These are phyloP conservation scores for Orthonevra nobilis DNA, from an alignment of 2,888 invertebrate genomes.

Conservation along the genomic window DNA sequence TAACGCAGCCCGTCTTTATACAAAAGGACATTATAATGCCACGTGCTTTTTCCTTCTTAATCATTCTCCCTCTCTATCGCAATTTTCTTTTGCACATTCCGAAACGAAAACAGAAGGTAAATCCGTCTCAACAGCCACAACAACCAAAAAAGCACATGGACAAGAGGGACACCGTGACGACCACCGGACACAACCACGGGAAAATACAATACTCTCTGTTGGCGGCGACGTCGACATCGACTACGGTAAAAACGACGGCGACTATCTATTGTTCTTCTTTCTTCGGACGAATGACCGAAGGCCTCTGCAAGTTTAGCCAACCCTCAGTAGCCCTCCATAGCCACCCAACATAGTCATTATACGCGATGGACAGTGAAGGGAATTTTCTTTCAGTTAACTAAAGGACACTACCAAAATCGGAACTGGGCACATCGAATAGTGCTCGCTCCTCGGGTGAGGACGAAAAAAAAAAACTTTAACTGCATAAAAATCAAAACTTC, in stretches of 20 bases:
- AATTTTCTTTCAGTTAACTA: constrained; percentile 71
- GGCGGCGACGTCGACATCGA: constrained; percentile 69
- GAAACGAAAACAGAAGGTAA: constrained; percentile 29
- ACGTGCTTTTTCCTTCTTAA: constrained; percentile 53
- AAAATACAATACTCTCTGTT: constrained; percentile 61
- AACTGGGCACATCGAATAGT: constrained; percentile 68
- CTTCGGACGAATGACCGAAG: constrained; percentile 69
- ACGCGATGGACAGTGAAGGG: constrained; percentile 59
- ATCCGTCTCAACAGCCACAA: constrained; percentile 42
- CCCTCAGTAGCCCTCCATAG: constrained; percentile 12
- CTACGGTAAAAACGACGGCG: too few relatives aligned
- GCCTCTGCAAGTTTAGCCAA: constrained; percentile 46
- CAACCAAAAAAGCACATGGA: constrained; percentile 43
- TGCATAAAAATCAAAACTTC: constrained; percentile 2
- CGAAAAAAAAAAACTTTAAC: too few relatives aligned
- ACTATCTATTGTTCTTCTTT: constrained; percentile 68
- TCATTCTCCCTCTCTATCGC: constrained; percentile 13
- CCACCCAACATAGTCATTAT: constrained; percentile 32
- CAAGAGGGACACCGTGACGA: constrained; percentile 37
- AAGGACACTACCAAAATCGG: constrained; percentile 72
- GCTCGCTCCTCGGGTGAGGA: constrained; percentile 39
- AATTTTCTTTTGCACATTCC: constrained; percentile 44
- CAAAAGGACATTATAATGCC: constrained; percentile 42
- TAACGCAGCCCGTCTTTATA: neutral
- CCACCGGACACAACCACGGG: constrained; percentile 47